phyloP scores from a whole-genome alignment of 2,113 vertebrate genomes.

The Scomber colias region DNA sequence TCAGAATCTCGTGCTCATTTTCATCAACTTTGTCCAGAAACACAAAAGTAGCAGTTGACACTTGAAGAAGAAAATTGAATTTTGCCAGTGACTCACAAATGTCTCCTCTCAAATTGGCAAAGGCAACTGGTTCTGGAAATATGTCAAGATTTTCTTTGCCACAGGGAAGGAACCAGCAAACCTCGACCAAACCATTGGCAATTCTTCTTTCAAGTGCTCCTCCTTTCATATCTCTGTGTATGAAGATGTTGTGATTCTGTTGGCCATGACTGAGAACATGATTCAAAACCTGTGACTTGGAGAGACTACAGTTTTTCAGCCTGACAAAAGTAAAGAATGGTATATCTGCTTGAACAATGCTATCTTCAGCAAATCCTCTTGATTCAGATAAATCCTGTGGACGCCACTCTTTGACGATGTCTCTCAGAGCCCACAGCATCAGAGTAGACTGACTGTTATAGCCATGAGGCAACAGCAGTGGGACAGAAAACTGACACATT shows the following conservation, averaged over 20 bases:
- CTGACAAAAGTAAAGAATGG: constrained; percentile 38
- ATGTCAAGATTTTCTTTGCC: constrained; percentile 42
- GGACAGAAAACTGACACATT: constrained; percentile 83
- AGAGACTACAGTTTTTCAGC: no score
- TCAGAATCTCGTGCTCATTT: no score
- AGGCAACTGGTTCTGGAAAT: constrained; percentile 67
- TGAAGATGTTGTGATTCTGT: no score
- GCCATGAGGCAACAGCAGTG: constrained; percentile 79
- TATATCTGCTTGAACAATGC: constrained; percentile 58
- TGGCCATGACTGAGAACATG: no score
- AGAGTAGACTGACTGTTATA: constrained; percentile 69
- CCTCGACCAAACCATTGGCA: constrained; percentile 81
- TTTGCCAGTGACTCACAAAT: no score
- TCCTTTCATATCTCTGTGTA: constrained; percentile 50
- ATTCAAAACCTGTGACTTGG: no score
- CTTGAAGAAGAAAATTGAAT: no score
- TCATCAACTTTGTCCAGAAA: no score
- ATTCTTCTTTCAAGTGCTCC: constrained; percentile 62
- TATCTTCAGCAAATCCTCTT: constrained; percentile 57
- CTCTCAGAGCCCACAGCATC: constrained; percentile 76
- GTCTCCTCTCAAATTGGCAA: no score
- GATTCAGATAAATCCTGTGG: constrained; percentile 45
- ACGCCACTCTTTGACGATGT: constrained; percentile 45
- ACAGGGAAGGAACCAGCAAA: constrained; percentile 81
- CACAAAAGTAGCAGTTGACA: no score